Conservation (phyloP, 2,888 invertebrate species). For the Mythimna pallens region DNA sequence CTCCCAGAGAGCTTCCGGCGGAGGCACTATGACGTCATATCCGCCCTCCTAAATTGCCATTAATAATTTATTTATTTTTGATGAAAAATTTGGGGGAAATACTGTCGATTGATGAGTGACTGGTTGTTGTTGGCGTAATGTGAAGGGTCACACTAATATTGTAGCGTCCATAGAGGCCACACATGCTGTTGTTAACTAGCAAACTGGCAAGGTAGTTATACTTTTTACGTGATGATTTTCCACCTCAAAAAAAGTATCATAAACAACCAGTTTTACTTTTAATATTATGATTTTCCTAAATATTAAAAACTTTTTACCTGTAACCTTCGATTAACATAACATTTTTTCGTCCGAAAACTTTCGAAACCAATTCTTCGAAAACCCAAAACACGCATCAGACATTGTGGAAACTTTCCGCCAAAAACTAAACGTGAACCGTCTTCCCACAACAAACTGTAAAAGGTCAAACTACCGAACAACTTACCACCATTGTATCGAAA, state of each 20-base stretch:
- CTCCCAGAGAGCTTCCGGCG: slow-evolving; percentile 77
- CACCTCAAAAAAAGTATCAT: too few relatives aligned
- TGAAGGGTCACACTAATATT: not conserved
- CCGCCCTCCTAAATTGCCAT: slow-evolving; percentile 70
- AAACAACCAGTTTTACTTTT: too few relatives aligned
- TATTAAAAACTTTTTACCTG: not conserved
- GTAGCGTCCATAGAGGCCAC: too few relatives aligned
- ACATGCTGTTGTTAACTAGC: too few relatives aligned
- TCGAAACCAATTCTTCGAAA: slow-evolving; percentile 15
- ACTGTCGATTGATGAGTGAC: not conserved
- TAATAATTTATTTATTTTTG: slow-evolving; percentile 71
- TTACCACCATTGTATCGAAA: slow-evolving; percentile 59
- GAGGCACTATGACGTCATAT: slow-evolving; percentile 75
- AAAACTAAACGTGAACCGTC: slow-evolving; percentile 36
- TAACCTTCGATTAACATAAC: slow-evolving; percentile 18
- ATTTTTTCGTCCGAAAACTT: slow-evolving; percentile 14
- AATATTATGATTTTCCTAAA: too few relatives aligned
- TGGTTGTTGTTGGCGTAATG: not conserved
- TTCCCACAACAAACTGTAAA: slow-evolving; percentile 56
- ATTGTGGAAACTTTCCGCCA: slow-evolving; percentile 25
- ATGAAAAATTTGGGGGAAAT: slow-evolving; percentile 31
- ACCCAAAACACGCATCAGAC: slow-evolving; percentile 20
- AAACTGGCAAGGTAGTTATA: too few relatives aligned
- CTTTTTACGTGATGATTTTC: too few relatives aligned
- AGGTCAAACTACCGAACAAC: slow-evolving; percentile 64